Evolutionary conservation across 2,888 invertebrate genomes (phyloP).

Genomic region (Lepas anatifera): DNA sequence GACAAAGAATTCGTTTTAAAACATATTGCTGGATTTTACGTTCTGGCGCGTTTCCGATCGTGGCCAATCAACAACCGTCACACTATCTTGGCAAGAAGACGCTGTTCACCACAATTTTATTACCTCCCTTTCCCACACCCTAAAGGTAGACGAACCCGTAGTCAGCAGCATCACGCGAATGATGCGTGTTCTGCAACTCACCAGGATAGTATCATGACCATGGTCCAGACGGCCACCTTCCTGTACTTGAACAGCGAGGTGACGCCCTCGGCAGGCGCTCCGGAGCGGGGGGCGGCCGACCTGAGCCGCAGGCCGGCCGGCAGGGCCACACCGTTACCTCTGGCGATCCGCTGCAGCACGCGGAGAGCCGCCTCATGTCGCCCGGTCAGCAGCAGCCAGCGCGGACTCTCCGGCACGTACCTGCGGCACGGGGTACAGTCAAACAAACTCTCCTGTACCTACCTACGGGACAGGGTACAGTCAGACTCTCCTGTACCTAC

Average conservation of each 20-base stretch:
- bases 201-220: conserved; percentile 1
- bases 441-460: neutral
- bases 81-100: too few species aligned
- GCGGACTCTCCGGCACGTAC: conserved; percentile 6
- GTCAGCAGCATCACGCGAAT: too few species aligned
- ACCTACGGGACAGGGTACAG: too few species aligned
- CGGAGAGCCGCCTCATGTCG: neutral
- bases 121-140: too few species aligned
- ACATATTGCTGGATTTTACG: too few species aligned
- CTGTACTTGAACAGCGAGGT: neutral
- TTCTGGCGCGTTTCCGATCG: too few species aligned
- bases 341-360: neutral
- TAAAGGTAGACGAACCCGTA: too few species aligned
- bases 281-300: neutral
- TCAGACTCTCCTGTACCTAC: neutral
- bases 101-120: too few species aligned
- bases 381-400: neutral
- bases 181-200: neutral
- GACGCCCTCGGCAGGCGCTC: neutral
- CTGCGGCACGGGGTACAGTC: neutral
- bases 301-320: neutral
- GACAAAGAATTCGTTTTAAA: too few species aligned
- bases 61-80: too few species aligned
- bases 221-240: neutral
- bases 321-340: neutral